Percentiles rank a stretch among this genome's conserved stretches.
These are phyloP conservation scores for Cyphomyrus plagiostoma DNA, from an alignment of 2,113 vertebrate species.

Conservation along the genomic window DNA sequence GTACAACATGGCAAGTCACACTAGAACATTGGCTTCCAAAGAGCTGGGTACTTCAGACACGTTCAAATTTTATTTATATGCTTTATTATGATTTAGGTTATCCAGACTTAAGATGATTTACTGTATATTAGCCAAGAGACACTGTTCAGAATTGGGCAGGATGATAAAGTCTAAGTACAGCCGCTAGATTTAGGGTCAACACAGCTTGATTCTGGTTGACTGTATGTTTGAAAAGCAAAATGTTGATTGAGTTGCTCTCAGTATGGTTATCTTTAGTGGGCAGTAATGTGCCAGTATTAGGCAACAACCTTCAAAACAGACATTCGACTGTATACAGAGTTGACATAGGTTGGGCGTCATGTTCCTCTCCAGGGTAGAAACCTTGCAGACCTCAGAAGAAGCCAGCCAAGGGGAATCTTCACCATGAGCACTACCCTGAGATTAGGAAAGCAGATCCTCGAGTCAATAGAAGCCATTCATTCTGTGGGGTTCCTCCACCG, in stretches of 20 bases:
- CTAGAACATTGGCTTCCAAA: not conserved
- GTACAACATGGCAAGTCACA: not conserved
- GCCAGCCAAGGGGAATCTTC: conserved; percentile 91
- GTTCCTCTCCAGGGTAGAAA: conserved; percentile 75
- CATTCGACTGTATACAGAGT: not conserved
- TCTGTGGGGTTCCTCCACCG: conserved; percentile 94
- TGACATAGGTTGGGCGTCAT: not conserved
- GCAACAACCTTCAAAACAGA: not conserved
- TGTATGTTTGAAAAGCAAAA: not conserved
- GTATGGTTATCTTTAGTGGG: not conserved
- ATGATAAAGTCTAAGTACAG: not conserved
- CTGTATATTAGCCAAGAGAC: not conserved
- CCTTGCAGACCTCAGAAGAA: conserved; percentile 87
- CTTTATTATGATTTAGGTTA: not conserved
- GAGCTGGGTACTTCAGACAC: not conserved
- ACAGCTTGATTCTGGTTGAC: not conserved
- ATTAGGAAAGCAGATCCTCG: conserved; percentile 93
- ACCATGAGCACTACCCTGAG: conserved; percentile 91
- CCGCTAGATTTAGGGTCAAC: not conserved
- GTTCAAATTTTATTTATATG: not conserved
- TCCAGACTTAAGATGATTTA: not conserved
- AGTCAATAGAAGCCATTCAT: conserved; percentile 96
- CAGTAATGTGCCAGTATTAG: not conserved
- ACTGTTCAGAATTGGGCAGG: not conserved
- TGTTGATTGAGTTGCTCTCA: not conserved